Evolutionary conservation across 2,797 vertebrate species (phyloP), one percentile per base, ranked within the genome.

Genomic region (Acrocephalus scirpaceus): DNA sequence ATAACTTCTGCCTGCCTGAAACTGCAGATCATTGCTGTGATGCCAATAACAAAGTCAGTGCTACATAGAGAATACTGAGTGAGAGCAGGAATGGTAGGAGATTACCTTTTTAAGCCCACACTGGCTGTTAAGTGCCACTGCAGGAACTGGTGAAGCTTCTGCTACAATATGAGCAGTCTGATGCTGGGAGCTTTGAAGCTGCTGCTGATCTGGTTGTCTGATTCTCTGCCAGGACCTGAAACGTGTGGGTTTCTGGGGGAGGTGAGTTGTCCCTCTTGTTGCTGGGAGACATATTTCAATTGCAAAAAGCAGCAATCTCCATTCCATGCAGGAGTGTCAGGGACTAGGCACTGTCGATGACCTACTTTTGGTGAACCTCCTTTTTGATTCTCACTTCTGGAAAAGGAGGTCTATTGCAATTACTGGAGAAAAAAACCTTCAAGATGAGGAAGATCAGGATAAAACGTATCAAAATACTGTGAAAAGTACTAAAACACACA

Each of bases 261-360:
- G 93, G 94, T 67, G 57, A 95, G 93, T 95, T 95, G 95, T 95
- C 95, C 95, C 86, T 96, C 93, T 96, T 82, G 95, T 96, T 96
- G 95, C 95, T 95, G 95, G 95, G 95, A 96, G 95, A 96, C 86
- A 86, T 73, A 96, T 94, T 96, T 95, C 92, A 95, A 85, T 93
- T 95, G 93, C 95, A 96, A 93, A 95, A 95, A 90, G 80, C 88
- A 97, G 77, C 71, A 76, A 71, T 96, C 91, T 93, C 88, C 94
- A 36, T 95, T 94, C 90, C 74, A 83, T 94, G 95, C 79, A 90
- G 62, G 84, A 96, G 79, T 88, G 91, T 78, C 1, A 50, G 88
- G 86, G 88, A 79, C 88, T 60, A 90, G 67, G 93, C 90, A 82
- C 90, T 93, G 82, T 47, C 10, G 53, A 54, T 96, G 92, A 96